phyloP scores from a whole-genome alignment of 2,113 vertebrate species.

The Pungitius pungitius region DNA sequence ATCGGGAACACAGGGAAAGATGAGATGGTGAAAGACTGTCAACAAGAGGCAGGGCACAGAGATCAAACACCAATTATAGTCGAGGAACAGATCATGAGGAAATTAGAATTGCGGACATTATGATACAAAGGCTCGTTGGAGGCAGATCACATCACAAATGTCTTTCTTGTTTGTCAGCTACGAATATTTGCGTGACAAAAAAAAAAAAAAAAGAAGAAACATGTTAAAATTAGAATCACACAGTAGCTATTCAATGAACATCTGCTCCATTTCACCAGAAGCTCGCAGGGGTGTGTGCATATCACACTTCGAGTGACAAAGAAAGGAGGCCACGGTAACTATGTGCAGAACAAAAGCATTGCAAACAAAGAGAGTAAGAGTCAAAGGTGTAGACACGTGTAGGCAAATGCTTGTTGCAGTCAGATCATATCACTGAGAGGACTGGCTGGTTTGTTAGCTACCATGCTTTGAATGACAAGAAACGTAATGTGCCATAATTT shows the following conservation, averaged over 20 bases:
- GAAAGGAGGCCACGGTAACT: slow-evolving; percentile 32
- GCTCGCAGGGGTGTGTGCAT: slow-evolving; percentile 18
- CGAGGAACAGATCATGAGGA: slow-evolving; percentile 10
- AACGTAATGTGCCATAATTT: slow-evolving; percentile 29
- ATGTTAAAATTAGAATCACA: slow-evolving; percentile 21
- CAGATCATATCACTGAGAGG: slow-evolving; percentile 23
- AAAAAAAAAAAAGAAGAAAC: slow-evolving; percentile 9
- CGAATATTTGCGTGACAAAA: slow-evolving; percentile 27
- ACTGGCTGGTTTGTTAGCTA: slow-evolving; percentile 19
- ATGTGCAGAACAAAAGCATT: slow-evolving; percentile 30
- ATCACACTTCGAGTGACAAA: slow-evolving; percentile 25
- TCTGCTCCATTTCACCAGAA: slow-evolving; percentile 35
- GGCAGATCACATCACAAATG: slow-evolving; percentile 25
- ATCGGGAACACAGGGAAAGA: slow-evolving; percentile 13
- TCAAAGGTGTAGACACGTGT: slow-evolving; percentile 26
- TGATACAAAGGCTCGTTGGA: slow-evolving; percentile 18
- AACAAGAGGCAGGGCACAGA: neutral
- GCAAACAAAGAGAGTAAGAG: slow-evolving; percentile 8
- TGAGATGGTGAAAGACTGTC: slow-evolving; percentile 7
- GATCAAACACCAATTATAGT: slow-evolving; percentile 2
- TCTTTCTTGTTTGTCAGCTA: slow-evolving; percentile 24
- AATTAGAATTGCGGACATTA: neutral
- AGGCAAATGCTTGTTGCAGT: slow-evolving; percentile 10
- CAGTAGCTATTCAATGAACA: slow-evolving; percentile 51
- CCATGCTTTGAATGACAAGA: slow-evolving; percentile 34